Evolutionary conservation across 2,113 vertebrate genomes (phyloP).

Genomic region (Phyllopteryx taeniolatus): DNA sequence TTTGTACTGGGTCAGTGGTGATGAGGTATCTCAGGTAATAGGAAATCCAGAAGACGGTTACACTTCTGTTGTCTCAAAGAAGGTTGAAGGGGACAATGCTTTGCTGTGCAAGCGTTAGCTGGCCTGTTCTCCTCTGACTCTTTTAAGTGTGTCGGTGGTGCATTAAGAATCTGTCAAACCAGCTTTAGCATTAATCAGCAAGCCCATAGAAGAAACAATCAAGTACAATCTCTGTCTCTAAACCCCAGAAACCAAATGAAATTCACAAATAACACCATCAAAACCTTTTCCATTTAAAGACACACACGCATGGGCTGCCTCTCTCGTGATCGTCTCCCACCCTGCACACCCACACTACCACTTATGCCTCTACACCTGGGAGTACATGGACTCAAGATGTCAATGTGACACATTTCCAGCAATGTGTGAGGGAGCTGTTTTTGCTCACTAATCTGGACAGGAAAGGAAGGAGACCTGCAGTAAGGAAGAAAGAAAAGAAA

Average conservation of each 20-base stretch:
- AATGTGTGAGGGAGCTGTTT: constrained; percentile 20
- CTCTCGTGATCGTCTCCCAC: constrained; percentile 11
- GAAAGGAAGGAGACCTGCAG: constrained; percentile 8
- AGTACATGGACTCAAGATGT: constrained; percentile 58
- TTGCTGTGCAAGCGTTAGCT: constrained; percentile 48
- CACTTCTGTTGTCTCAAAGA: neutral
- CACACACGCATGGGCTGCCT: constrained; percentile 13
- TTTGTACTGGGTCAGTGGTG: constrained; percentile 38
- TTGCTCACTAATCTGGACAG: constrained; percentile 33
- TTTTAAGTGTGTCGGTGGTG: constrained; percentile 59
- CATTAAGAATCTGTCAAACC: constrained; percentile 65
- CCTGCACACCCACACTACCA: constrained; percentile 21
- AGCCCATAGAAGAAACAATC: constrained; percentile 63
- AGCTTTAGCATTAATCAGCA: constrained; percentile 70
- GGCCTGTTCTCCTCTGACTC: constrained; percentile 35
- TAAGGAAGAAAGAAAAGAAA: constrained; percentile 5
- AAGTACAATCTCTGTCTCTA: constrained; percentile 62
- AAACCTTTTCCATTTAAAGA: constrained; percentile 47
- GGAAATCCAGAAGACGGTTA: constrained; percentile 1
- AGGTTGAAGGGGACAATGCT: neutral
- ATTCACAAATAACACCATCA: constrained; percentile 55
- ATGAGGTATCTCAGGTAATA: constrained; percentile 17
- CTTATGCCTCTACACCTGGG: constrained; percentile 57
- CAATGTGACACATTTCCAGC: constrained; percentile 50
- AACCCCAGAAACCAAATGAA: constrained; percentile 66